Percentiles rank a stretch among this genome's conserved stretches.
Evolutionary conservation across 2,113 vertebrate species (phyloP).

Genomic region (Semnopithecus entellus): DNA sequence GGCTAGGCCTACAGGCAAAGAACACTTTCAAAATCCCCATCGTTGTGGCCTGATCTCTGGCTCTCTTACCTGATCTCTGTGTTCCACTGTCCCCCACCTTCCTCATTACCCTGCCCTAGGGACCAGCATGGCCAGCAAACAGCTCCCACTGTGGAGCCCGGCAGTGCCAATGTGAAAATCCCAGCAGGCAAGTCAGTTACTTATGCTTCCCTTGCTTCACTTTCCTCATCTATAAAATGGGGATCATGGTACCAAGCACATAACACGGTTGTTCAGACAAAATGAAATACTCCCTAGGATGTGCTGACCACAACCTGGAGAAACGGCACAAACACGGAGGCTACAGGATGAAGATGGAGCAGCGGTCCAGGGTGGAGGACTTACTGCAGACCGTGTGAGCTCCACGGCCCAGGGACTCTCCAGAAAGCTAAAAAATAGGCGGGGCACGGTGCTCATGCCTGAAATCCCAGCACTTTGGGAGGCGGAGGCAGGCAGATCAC

Average conservation of each 20-base stretch:
- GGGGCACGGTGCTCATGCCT: no score
- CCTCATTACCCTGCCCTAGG: background rate
- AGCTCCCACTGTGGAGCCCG: background rate
- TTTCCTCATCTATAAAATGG: background rate
- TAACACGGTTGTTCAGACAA: background rate
- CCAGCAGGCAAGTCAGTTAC: background rate
- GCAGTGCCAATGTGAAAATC: background rate
- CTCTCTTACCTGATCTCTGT: background rate
- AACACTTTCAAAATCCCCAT: background rate
- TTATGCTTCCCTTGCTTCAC: background rate
- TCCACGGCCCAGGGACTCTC: background rate
- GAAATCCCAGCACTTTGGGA: no score
- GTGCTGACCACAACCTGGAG: background rate
- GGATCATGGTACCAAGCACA: background rate
- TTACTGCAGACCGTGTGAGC: background rate
- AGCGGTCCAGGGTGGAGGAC: background rate
- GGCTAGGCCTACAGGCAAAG: background rate
- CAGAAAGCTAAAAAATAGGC: background rate
- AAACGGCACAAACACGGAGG: background rate
- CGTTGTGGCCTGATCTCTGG: background rate
- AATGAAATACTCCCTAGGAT: rapidly evolving
- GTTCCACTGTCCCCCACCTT: background rate
- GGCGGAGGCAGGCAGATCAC: no score
- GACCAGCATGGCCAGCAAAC: background rate
- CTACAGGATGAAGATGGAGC: no score